Base-by-base conservation (phyloP, 2,113 vertebrate species). In the Ramphastos sulfuratus region DNA sequence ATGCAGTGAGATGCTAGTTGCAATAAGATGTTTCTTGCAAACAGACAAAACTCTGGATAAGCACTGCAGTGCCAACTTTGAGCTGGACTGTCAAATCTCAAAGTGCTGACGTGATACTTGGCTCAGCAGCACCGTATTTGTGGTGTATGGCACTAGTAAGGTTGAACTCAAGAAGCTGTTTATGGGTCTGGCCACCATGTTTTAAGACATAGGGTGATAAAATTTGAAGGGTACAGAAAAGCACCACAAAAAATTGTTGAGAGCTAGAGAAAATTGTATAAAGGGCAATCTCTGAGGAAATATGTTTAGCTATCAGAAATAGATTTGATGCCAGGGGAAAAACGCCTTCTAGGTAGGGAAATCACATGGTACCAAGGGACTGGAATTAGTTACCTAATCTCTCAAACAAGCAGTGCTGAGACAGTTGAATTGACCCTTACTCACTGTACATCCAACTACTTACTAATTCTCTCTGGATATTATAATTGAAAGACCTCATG, bases 281-380 rank as follows among this genome's bases (percentile, higher is more conserved):
- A 24, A 48, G 35, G 35, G 25, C 33, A 83, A 82, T 35, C 3
- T 0, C 0, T 80, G 85, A 87, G 91, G 31, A 85, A 80, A 52
- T 92, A 61, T 42, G 13, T 55, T 85, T 61, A 74, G 19, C 30
- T 71, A 82, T 83, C 21, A 94, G 90, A 85, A 92, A 71, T 2
- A 59, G n/a, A 63, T 77, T 90, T 67, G 5, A 55, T 82, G 85
- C 33, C 24, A 14, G 37, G 15, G 56, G 21, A 56, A 83, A 83
- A 65, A 80, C 16, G 8, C 18, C 73, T 82, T 78, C 12, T 58
- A 75, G 28, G 39, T 0, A 2, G 82, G 21, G 85, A 93, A 91
- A 80, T 81, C 70, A 46, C 44, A 14, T 37, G 2, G 4, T 66
- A 59, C 44, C 50, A 52, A 35, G 33, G 24, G 15, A 70, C 6